Evolutionary conservation across 1,140 invertebrate genomes (phyloP), one percentile per base, ranked within the genome.

Genomic region (Drosophila lacertosa): DNA sequence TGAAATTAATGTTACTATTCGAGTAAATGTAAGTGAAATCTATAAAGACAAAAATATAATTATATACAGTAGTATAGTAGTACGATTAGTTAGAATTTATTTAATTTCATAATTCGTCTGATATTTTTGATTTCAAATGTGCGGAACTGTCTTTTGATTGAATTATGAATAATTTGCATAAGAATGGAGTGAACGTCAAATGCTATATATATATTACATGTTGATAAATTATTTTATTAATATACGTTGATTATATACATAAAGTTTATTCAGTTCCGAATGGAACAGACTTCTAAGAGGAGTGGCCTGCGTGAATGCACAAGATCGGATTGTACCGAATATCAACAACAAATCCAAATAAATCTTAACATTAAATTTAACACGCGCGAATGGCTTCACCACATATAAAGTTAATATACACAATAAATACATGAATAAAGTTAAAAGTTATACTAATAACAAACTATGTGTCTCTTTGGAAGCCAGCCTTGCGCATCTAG

Each of bases 331-430:
- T 24, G 29, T n/a, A 7, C 5, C 5, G 6, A 4, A 4, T 10
- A 24, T 0, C 39, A 40, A 44, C 42, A 44, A 29, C 1, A 48
- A 26, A 40, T 39, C 20, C 0, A 35, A 54, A 9, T 54, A 6
- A 39, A 7, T 16, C 32, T 53, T 37, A 13, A 15, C 10, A 40
- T 26, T 20, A 54, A 54, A 26, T 15, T 40, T 6, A 54, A 54
- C 39, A 67, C 48, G 40, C 58, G 15, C 59, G 60, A 40, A 48
- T 67, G 53, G 48, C 45, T 33, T 33, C 32, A 29, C 7, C 29
- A 33, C n/a, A 44, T 58, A 65, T 64, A 74, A 63, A 44, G 66
- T 37, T 60, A 75, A 48, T 74, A 75, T 75, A 71, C 74, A 77
- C 74, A 77, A 62, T 76, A 75, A 73, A 73, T 64, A 73, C 58